Percentiles rank a stretch among this genome's conserved stretches.
Conservation (phyloP, 2,888 invertebrate genomes). For the Chrysomela aeneicollis region DNA sequence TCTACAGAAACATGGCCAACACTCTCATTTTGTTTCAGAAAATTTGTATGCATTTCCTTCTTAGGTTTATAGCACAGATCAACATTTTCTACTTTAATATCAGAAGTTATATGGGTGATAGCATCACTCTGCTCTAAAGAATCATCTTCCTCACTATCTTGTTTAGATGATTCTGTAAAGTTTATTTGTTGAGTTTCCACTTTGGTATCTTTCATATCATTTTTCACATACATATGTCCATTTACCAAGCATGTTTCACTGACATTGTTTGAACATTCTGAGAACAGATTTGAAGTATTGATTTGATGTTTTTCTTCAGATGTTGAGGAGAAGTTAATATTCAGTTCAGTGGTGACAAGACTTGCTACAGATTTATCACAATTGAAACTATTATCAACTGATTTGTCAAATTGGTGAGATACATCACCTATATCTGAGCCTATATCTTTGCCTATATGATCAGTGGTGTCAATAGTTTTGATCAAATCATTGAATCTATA, state of each 20-base stretch:
- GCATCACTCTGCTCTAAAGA: background rate
- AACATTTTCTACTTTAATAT: background rate
- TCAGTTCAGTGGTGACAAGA: too few relatives aligned
- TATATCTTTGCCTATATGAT: background rate
- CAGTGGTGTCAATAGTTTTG: background rate
- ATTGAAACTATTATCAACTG: background rate
- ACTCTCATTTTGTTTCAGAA: background rate
- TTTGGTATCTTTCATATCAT: background rate
- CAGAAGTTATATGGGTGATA: background rate
- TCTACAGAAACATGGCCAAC: background rate
- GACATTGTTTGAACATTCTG: background rate
- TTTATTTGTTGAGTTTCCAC: background rate
- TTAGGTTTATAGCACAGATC: too few relatives aligned
- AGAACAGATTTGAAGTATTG: background rate
- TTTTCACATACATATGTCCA: background rate
- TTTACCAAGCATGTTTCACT: background rate
- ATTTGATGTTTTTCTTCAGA: background rate
- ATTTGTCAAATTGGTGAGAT: background rate
- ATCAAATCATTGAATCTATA: background rate
- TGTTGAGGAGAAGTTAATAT: too few relatives aligned
- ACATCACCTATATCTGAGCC: background rate
- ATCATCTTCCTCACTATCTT: background rate
- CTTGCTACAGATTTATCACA: background rate
- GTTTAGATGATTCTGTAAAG: background rate
- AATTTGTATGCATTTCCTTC: background rate